Evolutionary conservation across 2,797 vertebrate genomes (phyloP).

Genomic region (Adrianichthys oophorus): DNA sequence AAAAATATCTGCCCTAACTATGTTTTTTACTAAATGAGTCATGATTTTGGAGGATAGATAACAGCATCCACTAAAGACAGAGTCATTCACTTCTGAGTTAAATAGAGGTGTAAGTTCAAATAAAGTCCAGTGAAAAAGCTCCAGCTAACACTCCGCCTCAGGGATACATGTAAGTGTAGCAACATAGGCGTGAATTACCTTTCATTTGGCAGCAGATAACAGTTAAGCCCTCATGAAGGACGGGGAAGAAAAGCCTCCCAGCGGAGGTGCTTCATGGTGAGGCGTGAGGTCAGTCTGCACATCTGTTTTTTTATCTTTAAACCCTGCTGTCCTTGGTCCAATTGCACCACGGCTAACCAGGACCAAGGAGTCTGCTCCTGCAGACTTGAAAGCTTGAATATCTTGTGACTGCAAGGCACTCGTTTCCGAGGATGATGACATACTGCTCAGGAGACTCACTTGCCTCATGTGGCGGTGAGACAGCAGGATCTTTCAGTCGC

Average conservation of each 20-base stretch:
- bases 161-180: conserved; percentile 7
- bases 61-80: neutral
- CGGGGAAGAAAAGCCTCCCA: conserved; percentile 9
- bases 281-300: conserved; percentile 27
- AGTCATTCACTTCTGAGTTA: neutral
- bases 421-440: conserved; percentile 3
- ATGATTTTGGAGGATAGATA: too few species aligned
- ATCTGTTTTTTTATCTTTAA: conserved; percentile 35
- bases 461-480: conserved; percentile 27
- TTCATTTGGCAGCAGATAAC: conserved; percentile 45
- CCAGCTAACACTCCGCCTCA: conserved; percentile 11
- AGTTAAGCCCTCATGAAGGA: conserved; percentile 33
- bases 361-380: conserved; percentile 11
- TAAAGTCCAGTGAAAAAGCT: conserved; percentile 2
- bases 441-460: conserved; percentile 27
- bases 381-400: conserved; percentile 24
- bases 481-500: conserved; percentile 41
- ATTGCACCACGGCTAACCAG: conserved; percentile 17
- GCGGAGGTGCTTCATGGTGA: conserved; percentile 17
- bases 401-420: neutral
- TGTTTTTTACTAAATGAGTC: too few species aligned
- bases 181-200: conserved; percentile 29
- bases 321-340: conserved; percentile 15
- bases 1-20: too few species aligned
- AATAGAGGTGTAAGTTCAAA: conserved; percentile 16